Evolutionary conservation across 2,797 vertebrate species (phyloP), one percentile per base, ranked within the genome.

Genomic region (Coracias cyanogaster): DNA sequence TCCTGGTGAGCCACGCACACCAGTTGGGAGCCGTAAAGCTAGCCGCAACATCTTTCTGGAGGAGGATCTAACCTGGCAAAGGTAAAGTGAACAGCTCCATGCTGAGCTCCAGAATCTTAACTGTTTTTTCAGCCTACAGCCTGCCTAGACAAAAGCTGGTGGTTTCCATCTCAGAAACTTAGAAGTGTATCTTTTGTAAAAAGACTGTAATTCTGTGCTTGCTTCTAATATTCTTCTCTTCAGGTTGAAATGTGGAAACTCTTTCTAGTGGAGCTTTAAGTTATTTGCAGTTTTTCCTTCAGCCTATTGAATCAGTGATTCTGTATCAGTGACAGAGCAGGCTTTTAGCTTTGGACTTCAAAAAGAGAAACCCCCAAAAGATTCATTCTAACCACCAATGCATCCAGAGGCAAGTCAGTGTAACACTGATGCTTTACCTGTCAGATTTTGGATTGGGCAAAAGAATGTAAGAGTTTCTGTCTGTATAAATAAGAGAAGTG

Each of bases 31-130:
- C 48, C 99, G 99, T 35, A 99, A 99, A 97, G 98, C 99, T 83
- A 99, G 99, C 97, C 99, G 99, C 82, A 99, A 99, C 97, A 99
- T 99, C 96, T 99, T 99, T 96, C 98, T 99, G 43, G 99, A 99
- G 97, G 99, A 99, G 95, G 99, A 99, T 95, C 97, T 99, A 72
- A 98, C 99, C 71, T 99, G 99, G 99, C 99, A 99, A 97, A 99
- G 99, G 99, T 99, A 98, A 78, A 51, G 57, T 45, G 18, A 52
- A 6, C 58, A 60, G 7, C 29, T 72, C 65, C 22, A 1, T 58
- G 43, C 31, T 72, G 29, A 82, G 29, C 54, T 84, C 17, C 26
- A 31, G 24, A 46, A 24, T 82, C 64, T 80, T 80, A 35, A 1
- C 24, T 66, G 10, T 80, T 5, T 79, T 80, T 22, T 67, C 67